Base-by-base conservation (phyloP, 2,888 invertebrate species). In the Druceiella hillmani region DNA sequence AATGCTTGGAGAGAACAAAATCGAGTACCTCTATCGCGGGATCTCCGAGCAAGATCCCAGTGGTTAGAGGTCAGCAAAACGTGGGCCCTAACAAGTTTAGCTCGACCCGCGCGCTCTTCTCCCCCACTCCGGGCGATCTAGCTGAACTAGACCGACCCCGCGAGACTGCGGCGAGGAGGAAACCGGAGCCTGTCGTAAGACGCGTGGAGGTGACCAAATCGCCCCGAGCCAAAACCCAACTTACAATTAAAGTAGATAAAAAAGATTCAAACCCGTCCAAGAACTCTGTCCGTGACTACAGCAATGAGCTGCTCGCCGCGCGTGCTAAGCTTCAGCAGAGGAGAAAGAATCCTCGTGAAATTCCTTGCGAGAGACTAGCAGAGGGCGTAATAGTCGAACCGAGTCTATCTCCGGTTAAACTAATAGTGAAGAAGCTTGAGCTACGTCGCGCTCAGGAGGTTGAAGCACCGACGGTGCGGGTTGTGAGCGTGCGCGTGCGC, bases 41-140 rank as follows among this genome's bases (percentile, higher is more conserved):
- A 50, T 75, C 75, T 64, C 70, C 71, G 32, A 78, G 77, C 55
- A 76, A 76, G 65, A 78, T 78, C 60, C 78, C 78, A 55, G 73
- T 78, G 65, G 70, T 71, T 52, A 67, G 72, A 58, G 65, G 70
- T 59, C 70, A 70, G 54, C n/a, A n/a, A n/a, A 24, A 12, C n/a
- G 64, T 69, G 62, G 61, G 68, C 44, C 68, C 64, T 33, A 62
- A 63, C 47, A 72, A 69, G 51, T 70, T 72, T 49, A 70, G 65
- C 50, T 71, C 69, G 49, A 67, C 71, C 15, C 62, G 71, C 55
- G 71, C 72, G 55, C 62, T 71, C 49, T 72, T 71, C 64, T 70
- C 71, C 61, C 69, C 72, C 70, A 71, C 72, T 72, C 72, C 70
- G 59, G 65, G 67, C 62, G 70, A 71, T 71, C 71, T 72, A 69